Base-by-base conservation (phyloP, 2,888 invertebrate genomes). In the Gasteruption jaculator region DNA sequence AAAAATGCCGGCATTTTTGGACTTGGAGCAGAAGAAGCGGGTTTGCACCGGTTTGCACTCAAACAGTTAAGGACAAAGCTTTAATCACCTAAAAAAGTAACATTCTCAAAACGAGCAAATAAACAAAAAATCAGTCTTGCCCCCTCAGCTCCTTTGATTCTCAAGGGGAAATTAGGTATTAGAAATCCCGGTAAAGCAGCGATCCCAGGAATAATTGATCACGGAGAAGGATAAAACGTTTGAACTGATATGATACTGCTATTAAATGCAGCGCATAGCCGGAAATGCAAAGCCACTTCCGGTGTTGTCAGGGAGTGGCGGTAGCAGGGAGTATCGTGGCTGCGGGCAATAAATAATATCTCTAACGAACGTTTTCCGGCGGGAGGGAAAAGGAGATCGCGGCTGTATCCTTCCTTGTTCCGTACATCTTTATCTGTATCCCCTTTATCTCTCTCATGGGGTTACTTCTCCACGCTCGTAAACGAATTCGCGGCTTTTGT, bases 201-300 rank as follows among this genome's bases (percentile, higher is more conserved):
- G 25, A n/a, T 22, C 14, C 16, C 24, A 8, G 14, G n/a, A n/a
- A n/a, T n/a, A n/a, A n/a, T n/a, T n/a, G n/a, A n/a, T n/a, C n/a
- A n/a, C n/a, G n/a, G n/a, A n/a, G n/a, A n/a, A n/a, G n/a, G n/a
- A n/a, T n/a, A n/a, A n/a, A n/a, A n/a, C n/a, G n/a, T n/a, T n/a
- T n/a, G n/a, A n/a, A n/a, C n/a, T n/a, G n/a, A n/a, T n/a, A n/a
- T n/a, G n/a, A n/a, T n/a, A 49, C 48, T 52, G 57, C 52, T 53
- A 57, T 57, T 57, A 56, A 58, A 53, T 47, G 51, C 49, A 49
- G 47, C 48, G 45, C 38, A 30, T 41, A 42, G 34, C 38, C 41
- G 42, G 31, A 48, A 48, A 26, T 41, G 42, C 45, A 33, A 24
- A 26, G 29, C 34, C 35, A 39, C 41, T 41, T 43, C 38, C 36